These are phyloP conservation scores for Alaudala cheleensis DNA, from an alignment of 2,113 vertebrate species.

Conservation along the genomic window DNA sequence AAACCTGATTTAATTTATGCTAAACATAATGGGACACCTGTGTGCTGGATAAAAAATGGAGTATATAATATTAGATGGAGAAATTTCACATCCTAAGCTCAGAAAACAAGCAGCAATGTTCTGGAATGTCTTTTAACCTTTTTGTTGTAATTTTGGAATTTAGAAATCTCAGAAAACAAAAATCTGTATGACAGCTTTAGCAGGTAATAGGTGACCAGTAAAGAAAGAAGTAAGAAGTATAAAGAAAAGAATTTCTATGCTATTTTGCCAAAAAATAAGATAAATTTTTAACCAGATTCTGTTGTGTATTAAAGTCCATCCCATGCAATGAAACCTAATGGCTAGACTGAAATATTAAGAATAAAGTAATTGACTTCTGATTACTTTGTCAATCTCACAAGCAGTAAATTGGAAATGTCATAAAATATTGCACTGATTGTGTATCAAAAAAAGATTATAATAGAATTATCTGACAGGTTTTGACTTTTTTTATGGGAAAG, in stretches of 20 bases:
- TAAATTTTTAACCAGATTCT: background rate
- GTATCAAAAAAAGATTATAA: background rate
- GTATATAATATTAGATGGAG: background rate
- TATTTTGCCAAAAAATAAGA: background rate
- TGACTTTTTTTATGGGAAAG: background rate
- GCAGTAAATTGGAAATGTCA: background rate
- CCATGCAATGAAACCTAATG: background rate
- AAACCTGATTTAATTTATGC: conserved; percentile 52
- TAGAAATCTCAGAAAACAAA: background rate
- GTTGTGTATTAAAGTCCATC: background rate
- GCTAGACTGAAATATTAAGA: background rate
- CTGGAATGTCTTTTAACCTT: background rate
- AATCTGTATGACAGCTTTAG: background rate
- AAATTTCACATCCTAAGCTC: background rate
- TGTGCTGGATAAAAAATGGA: background rate
- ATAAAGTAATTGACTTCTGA: background rate
- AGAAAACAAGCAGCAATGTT: background rate
- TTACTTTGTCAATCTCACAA: background rate
- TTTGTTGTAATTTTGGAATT: background rate
- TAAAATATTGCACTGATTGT: background rate
- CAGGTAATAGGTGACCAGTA: background rate
- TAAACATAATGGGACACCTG: conserved; percentile 38
- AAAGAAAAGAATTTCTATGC: background rate
- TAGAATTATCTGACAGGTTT: background rate
- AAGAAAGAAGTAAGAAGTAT: background rate